These are phyloP conservation scores for Myocastor coypus DNA, from an alignment of 2,113 vertebrate genomes.

Conservation along the genomic window DNA sequence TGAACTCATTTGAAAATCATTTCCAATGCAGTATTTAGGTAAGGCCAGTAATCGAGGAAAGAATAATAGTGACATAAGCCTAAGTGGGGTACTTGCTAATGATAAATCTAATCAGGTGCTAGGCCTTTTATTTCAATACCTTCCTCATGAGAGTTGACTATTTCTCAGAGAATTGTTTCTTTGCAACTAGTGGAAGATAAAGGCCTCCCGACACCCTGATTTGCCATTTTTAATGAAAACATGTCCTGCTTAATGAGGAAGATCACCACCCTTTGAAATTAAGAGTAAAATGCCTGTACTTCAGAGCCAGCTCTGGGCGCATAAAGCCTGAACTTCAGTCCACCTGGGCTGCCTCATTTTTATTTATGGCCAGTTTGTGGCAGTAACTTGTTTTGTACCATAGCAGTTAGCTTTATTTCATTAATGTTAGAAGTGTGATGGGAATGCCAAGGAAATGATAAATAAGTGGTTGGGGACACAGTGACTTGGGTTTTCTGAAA, in stretches of 20 bases:
- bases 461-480: background rate
- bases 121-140: slow-evolving; percentile 3
- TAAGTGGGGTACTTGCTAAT: background rate
- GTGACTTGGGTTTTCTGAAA: slow-evolving; percentile 22
- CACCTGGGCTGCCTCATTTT: background rate
- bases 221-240: slow-evolving; percentile 63
- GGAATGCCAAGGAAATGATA: background rate
- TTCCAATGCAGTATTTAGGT: background rate
- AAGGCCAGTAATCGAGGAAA: background rate
- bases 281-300: slow-evolving; percentile 46
- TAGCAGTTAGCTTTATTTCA: slow-evolving; percentile 56
- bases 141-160: slow-evolving; percentile 50
- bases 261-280: slow-evolving; percentile 58
- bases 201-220: slow-evolving; percentile 4
- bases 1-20: slow-evolving; percentile 11
- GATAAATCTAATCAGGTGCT: slow-evolving; percentile 42
- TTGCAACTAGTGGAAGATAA: slow-evolving; percentile 37
- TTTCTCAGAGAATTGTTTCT: slow-evolving; percentile 62
- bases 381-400: background rate
- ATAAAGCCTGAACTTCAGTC: slow-evolving; percentile 41
- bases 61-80: background rate
- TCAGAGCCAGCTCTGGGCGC: background rate
- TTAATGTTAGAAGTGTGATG: slow-evolving; percentile 47
- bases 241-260: slow-evolving; percentile 63
- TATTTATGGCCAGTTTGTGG: slow-evolving; percentile 55